Evolutionary conservation across 2,113 vertebrate species (phyloP).

Genomic region (Philantomba maxwellii): DNA sequence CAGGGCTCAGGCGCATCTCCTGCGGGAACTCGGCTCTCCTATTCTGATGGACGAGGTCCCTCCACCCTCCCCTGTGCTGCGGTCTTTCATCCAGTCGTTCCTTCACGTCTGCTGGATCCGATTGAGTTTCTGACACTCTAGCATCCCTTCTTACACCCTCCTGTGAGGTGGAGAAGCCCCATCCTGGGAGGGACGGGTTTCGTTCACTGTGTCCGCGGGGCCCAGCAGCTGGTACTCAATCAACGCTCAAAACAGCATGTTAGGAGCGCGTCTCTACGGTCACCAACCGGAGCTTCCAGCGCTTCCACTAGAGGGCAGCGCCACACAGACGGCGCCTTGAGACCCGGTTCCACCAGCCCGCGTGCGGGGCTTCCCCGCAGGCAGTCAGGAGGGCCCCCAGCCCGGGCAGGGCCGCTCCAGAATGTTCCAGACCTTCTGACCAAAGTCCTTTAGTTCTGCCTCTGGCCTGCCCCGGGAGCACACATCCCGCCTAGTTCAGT

Average conservation of each 20-base stretch:
- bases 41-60: neutral
- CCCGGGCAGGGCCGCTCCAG: neutral
- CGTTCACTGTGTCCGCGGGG: neutral
- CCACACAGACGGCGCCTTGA: rapidly evolving
- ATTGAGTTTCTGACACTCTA: neutral
- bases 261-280: rapidly evolving
- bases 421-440: neutral
- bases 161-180: neutral
- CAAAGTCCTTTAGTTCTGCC: neutral
- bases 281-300: rapidly evolving
- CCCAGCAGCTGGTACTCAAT: neutral
- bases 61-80: rapidly evolving
- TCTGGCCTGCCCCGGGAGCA: neutral
- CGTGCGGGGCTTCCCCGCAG: neutral
- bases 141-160: neutral
- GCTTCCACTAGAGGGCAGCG: neutral
- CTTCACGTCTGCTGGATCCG: neutral
- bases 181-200: neutral
- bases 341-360: neutral
- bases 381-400: neutral
- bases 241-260: rapidly evolving
- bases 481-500: neutral
- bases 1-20: neutral
- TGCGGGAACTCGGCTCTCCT: neutral
- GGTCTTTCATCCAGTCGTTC: neutral